A percentile compares a stretch with the other conserved stretches of the same genome.
Evolutionary conservation across 2,797 vertebrate genomes (phyloP).

Genomic region (Tinamus major): DNA sequence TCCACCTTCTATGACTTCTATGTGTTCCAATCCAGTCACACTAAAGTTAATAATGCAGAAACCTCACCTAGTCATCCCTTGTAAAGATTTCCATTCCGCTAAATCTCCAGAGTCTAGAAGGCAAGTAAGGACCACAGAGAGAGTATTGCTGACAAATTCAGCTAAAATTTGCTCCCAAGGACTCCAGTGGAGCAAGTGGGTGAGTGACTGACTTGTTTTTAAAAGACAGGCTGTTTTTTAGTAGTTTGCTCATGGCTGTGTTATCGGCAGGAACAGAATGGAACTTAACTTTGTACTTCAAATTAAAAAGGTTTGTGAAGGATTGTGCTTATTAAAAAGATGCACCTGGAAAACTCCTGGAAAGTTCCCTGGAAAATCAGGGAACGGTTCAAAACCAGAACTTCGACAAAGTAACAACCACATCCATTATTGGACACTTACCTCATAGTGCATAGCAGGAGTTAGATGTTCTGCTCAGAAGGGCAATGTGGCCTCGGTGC

Average conservation of each 20-base stretch:
- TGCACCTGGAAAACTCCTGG: background rate
- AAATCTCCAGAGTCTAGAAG: background rate
- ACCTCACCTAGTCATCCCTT: background rate
- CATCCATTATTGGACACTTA: background rate
- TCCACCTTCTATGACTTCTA: background rate
- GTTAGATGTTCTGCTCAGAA: background rate
- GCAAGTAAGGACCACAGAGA: background rate
- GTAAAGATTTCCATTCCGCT: background rate
- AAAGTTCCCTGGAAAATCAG: background rate
- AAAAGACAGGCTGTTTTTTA: background rate
- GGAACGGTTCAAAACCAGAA: background rate
- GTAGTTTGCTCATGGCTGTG: background rate
- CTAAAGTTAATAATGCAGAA: background rate
- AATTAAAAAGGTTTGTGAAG: background rate
- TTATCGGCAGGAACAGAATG: background rate
- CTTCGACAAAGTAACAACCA: background rate
- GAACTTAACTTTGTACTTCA: background rate
- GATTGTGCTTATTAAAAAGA: background rate
- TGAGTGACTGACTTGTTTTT: background rate
- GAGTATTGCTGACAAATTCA: background rate
- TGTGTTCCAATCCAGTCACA: background rate
- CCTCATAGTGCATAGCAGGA: accelerated
- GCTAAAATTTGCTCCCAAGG: background rate
- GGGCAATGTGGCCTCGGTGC: background rate
- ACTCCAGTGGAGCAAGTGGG: background rate